Evolutionary conservation across 2,888 invertebrate species (phyloP).

Genomic region (Tiphia femorata): DNA sequence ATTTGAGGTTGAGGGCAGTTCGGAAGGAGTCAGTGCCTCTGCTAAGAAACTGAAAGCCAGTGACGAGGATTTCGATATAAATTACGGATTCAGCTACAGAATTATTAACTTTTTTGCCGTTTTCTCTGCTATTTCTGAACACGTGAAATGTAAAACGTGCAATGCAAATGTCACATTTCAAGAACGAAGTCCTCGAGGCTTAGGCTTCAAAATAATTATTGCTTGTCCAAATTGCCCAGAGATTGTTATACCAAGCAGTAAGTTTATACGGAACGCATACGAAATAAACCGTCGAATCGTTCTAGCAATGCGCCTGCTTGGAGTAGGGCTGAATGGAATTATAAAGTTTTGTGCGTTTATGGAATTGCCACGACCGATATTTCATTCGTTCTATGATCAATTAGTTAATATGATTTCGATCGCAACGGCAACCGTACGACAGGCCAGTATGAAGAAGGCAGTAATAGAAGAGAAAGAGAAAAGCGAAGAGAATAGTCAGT

Average conservation of each 20-base stretch:
- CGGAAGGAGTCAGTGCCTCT: too few species aligned
- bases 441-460: constrained; percentile 1
- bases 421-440: background rate
- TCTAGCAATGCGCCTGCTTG: too few species aligned
- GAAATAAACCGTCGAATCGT: constrained; percentile 1
- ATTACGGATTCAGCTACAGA: constrained; percentile 2
- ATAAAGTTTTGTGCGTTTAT: constrained; percentile 14
- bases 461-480: background rate
- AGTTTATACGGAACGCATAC: too few species aligned
- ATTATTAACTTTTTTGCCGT: constrained; percentile 9
- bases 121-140: constrained; percentile 3
- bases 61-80: background rate
- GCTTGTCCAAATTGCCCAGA: constrained; percentile 1
- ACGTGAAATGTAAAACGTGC: constrained; percentile 8
- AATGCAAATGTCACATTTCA: constrained; percentile 3
- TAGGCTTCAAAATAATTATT: constrained; percentile 14
- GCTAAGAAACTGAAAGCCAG: constrained; percentile 10
- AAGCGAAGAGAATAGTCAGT: background rate
- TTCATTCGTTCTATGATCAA: constrained; percentile 1
- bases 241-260: background rate
- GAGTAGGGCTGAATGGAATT: constrained; percentile 4
- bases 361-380: constrained; percentile 3
- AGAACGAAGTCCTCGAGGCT: constrained; percentile 7
- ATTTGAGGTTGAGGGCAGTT: too few species aligned
- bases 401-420: background rate